Evolutionary conservation across 2,797 vertebrate genomes (phyloP).

Genomic region (Corythornis leucogaster): DNA sequence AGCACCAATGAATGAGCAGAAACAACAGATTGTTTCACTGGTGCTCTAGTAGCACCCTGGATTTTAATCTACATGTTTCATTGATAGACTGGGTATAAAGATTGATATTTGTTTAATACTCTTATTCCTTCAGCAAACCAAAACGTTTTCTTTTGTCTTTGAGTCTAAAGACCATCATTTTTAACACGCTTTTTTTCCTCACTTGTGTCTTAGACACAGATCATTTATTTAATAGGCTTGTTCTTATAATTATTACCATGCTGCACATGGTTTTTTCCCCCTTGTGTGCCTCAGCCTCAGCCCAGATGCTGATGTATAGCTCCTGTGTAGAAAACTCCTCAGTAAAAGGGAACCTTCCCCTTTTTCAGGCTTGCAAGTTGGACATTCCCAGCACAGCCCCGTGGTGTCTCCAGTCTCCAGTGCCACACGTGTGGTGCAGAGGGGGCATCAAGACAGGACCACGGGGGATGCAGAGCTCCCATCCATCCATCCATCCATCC

Average conservation of each 20-base stretch:
- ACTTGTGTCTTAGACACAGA: background rate
- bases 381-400: accelerated
- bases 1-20: slow-evolving; percentile 5
- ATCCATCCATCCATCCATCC: too few relatives aligned
- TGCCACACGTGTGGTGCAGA: background rate
- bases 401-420: background rate
- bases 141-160: slow-evolving; percentile 14
- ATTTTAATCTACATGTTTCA: background rate
- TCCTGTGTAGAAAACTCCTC: background rate
- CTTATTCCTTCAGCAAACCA: background rate
- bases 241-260: background rate
- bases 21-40: slow-evolving; percentile 31
- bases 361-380: background rate
- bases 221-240: background rate
- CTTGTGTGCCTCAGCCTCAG: background rate
- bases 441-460: accelerated
- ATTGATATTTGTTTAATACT: slow-evolving; percentile 23
- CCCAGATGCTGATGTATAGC: background rate
- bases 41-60: background rate
- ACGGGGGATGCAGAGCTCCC: too few relatives aligned
- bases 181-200: background rate
- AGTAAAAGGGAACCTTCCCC: background rate
- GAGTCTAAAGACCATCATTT: background rate
- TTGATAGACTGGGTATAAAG: background rate
- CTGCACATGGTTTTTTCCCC: background rate